Evolutionary conservation across 1,140 invertebrate species (phyloP).

Genomic region (Drosophila quadrilineata): DNA sequence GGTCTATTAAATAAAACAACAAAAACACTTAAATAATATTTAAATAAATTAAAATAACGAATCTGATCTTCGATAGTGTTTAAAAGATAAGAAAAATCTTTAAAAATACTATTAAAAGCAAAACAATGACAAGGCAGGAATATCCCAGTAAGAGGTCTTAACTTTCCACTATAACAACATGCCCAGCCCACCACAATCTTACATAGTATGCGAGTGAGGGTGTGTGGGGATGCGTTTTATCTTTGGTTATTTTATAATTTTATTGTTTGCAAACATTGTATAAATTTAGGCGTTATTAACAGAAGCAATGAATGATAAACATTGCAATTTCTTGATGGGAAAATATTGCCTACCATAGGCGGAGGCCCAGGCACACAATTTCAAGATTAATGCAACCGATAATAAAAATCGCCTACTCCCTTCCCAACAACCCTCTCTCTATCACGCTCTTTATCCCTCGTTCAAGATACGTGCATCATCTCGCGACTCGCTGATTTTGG

Average conservation of each 20-base stretch:
- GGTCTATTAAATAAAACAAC: too few species aligned
- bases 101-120: slow-evolving; percentile 5
- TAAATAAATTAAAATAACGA: too few species aligned
- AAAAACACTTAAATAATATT: too few species aligned
- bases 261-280: slow-evolving; percentile 46
- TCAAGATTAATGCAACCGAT: slow-evolving; percentile 32
- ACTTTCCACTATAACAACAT: not conserved
- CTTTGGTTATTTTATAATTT: slow-evolving; percentile 40
- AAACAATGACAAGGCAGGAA: slow-evolving; percentile 49
- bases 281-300: slow-evolving; percentile 46
- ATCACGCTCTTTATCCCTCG: too few species aligned
- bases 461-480: too few species aligned
- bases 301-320: slow-evolving; percentile 45
- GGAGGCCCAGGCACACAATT: not conserved
- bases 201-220: not conserved
- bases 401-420: too few species aligned
- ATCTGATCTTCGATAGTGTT: too few species aligned
- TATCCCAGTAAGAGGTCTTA: not conserved
- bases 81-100: too few species aligned
- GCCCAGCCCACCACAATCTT: too few species aligned
- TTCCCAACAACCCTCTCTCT: too few species aligned
- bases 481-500: too few species aligned
- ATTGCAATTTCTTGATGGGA: slow-evolving; percentile 13
- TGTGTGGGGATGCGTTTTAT: not conserved
- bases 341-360: too few species aligned